These are phyloP conservation scores for Melanotaenia pygmaea DNA, from an alignment of 2,797 vertebrate species.

Conservation along the genomic window DNA sequence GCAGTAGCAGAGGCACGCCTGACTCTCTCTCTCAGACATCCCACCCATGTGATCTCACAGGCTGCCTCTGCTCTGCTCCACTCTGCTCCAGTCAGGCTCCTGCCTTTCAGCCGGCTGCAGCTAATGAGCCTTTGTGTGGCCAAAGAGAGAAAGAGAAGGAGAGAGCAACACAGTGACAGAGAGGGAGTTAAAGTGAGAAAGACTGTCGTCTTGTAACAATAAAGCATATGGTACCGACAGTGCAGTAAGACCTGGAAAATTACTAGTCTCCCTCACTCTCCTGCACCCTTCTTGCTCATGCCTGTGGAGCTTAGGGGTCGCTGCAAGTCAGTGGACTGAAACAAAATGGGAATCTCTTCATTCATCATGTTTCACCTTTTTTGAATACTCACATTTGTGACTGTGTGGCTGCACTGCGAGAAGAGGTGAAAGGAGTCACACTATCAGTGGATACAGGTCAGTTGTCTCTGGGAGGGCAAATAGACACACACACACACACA, in stretches of 20 bases:
- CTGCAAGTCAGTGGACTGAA: constrained; percentile 76
- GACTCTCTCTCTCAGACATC: constrained; percentile 85
- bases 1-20: constrained; percentile 81
- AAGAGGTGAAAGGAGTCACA: constrained; percentile 85
- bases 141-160: constrained; percentile 50
- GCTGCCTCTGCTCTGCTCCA: constrained; percentile 83
- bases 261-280: constrained; percentile 68
- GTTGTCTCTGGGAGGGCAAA: constrained; percentile 75
- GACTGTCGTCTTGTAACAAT: constrained; percentile 90
- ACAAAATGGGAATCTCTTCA: constrained; percentile 82
- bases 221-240: constrained; percentile 91
- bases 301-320: constrained; percentile 63
- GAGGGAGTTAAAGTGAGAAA: constrained; percentile 76
- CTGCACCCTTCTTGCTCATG: constrained; percentile 60
- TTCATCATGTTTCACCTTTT: constrained; percentile 75
- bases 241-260: constrained; percentile 88
- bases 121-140: constrained; percentile 99
- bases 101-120: constrained; percentile 92
- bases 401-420: constrained; percentile 59
- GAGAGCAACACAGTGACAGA: constrained; percentile 53
- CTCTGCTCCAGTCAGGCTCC: constrained; percentile 87
- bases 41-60: constrained; percentile 95
- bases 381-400: constrained; percentile 71
- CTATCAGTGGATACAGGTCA: constrained; percentile 90
- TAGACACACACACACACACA: constrained; percentile 21